phyloP scores from a whole-genome alignment of 1,140 invertebrate species.

The Homarus americanus region DNA sequence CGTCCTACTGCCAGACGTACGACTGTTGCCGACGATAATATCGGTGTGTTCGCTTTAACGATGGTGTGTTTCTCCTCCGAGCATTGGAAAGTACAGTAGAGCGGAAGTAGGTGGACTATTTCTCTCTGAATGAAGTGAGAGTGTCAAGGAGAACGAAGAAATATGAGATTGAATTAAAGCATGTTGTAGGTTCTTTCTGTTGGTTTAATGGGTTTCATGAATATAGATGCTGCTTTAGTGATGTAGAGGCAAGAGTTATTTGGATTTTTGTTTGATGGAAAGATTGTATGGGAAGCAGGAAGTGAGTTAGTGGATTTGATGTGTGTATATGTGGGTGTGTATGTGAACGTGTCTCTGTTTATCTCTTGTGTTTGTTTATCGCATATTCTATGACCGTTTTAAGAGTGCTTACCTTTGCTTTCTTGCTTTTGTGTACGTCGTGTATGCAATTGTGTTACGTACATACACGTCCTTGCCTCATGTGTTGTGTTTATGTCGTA shows the following conservation, averaged over 20 bases:
- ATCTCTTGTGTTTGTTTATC: too few species aligned
- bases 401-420: too few species aligned
- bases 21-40: neutral
- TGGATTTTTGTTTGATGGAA: neutral
- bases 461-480: too few species aligned
- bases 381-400: too few species aligned
- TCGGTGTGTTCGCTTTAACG: neutral
- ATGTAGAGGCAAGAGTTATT: neutral
- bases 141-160: neutral
- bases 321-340: neutral
- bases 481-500: too few species aligned
- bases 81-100: neutral
- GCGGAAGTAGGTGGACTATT: neutral
- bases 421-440: too few species aligned
- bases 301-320: neutral
- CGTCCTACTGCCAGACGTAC: neutral
- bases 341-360: neutral
- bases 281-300: neutral
- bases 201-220: neutral
- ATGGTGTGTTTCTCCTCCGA: too few species aligned
- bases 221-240: neutral
- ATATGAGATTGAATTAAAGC: neutral
- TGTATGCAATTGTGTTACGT: too few species aligned
- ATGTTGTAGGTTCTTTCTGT: neutral
- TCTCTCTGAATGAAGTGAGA: neutral